phyloP scores from a whole-genome alignment of 1,140 invertebrate species.

The Homarus americanus region DNA sequence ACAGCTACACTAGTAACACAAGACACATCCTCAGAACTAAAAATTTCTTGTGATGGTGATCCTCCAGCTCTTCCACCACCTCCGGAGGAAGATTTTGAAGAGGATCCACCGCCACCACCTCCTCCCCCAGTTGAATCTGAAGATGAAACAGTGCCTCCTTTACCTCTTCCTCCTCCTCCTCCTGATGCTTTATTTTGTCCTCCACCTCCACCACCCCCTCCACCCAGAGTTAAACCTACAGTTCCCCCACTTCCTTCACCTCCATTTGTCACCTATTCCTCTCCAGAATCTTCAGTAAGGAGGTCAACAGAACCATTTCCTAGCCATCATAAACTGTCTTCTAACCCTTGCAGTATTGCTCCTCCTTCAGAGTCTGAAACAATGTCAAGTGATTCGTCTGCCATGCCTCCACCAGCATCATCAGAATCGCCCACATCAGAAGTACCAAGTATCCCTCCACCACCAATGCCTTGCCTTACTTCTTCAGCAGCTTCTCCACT shows the following conservation, averaged over 20 bases:
- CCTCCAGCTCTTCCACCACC: slow-evolving; percentile 60
- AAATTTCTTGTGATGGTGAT: slow-evolving; percentile 5
- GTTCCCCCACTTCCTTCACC: slow-evolving; percentile 30
- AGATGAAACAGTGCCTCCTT: slow-evolving; percentile 10
- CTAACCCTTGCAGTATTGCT: slow-evolving; percentile 15
- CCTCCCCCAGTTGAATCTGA: slow-evolving; percentile 35
- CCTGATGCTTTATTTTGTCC: not conserved
- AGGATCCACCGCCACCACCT: slow-evolving; percentile 47
- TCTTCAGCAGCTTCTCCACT: slow-evolving; percentile 59
- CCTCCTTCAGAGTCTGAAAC: slow-evolving; percentile 40
- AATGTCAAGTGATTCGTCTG: not conserved
- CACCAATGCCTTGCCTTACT: slow-evolving; percentile 1
- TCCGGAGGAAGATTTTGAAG: slow-evolving; percentile 44
- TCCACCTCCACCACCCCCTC: slow-evolving; percentile 26
- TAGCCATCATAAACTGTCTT: not conserved
- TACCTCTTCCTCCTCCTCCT: slow-evolving; percentile 38
- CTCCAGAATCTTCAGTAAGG: not conserved
- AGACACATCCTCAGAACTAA: not conserved
- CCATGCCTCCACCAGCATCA: slow-evolving; percentile 16
- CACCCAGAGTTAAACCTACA: slow-evolving; percentile 20
- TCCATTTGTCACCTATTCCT: not conserved
- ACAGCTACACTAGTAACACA: not conserved
- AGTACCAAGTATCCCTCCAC: slow-evolving; percentile 26
- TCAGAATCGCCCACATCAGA: slow-evolving; percentile 27
- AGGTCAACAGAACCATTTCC: not conserved